Base-by-base conservation (phyloP, 2,888 invertebrate species). In the Hypomecis punctinalis region DNA sequence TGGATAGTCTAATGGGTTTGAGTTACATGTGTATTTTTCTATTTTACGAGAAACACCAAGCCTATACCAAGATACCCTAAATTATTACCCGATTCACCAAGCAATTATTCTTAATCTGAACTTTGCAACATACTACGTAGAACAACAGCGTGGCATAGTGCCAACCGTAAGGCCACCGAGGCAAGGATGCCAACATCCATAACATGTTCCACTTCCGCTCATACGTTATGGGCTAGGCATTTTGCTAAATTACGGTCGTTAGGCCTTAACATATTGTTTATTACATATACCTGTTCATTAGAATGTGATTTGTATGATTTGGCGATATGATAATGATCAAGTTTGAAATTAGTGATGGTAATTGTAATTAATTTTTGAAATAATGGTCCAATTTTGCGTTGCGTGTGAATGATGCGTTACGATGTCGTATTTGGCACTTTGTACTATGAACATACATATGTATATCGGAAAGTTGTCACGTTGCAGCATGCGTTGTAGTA, bases 101-200 rank as follows among this genome's bases (percentile, higher is more conserved):
- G 46, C 56, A 61, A 62, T 59, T 65, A 63, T 63, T 67, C 63
- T 66, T 66, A 70, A 72, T 71, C 63, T 42, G 9, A 45, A 58
- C 39, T 47, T 58, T 47, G 54, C 48, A 48, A 47, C 55, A 67
- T 61, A 9, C 23, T 59, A 57, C 59, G 67, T 67, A 58, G 49
- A 35, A 72, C 71, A 72, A 52, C 55, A 70, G 45, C 55, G 53
- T 79, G 79, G 80, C 80, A 66, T 72, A 61, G 69, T 78, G 80
- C 80, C 80, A 79, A 70, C 57, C 56, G 42, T 60, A 48, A 52
- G 49, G 61, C 63, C 59, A 61, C 51, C n/a, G 43, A 37, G 43
- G 33, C 55, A 63, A 42, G 43, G 56, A 48, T 62, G 62, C 66
- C 58, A 58, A 63, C 59, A 62, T 62, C 39, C 36, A 59, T 68